Evolutionary conservation across 2,888 invertebrate species (phyloP), one percentile per base, ranked within the genome.

Genomic region (Nymphalis c-album): DNA sequence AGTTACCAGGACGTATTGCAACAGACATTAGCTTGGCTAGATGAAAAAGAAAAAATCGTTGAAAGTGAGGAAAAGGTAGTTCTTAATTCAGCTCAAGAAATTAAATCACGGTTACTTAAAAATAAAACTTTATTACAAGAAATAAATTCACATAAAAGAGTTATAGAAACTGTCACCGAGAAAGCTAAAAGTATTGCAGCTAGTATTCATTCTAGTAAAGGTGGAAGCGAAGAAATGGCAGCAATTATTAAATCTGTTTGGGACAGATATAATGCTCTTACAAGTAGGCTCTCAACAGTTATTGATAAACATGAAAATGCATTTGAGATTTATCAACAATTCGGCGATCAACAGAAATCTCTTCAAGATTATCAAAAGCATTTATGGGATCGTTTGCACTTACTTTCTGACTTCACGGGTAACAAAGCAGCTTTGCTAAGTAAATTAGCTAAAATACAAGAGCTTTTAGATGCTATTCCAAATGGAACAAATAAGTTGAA

Each of bases 331-430:
- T 96, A 97, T 80, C 97, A 97, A 81, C 96, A 96, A 79, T 98
- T 98, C 81, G 95, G 95, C 74, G 97, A 97, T 77, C 93, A 97
- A 66, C 96, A 97, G 76, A 97, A 97, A 82, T 94, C 96, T 0
- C 96, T 97, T 73, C 97, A 97, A 87, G 97, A 98, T 78, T 96
- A 97, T 86, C 97, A 98, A 78, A 98, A 97, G 82, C 96, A 96
- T 78, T 94, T 97, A 48, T 97, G 97, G 96, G 98, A 98, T 81
- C 95, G 96, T 75, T 90, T 98, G 7, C 95, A 96, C 59, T 93
- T 95, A 68, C 94, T 96, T 75, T 96, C 96, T 7, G 98, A 98
- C 85, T 96, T 95, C 74, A 95, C 96, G 47, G 98, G 98, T 8
- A 98, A 96, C 77, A 97, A 97, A 84, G 94, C 96, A 48, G 95